phyloP scores from a whole-genome alignment of 2,888 invertebrate genomes.

The Latheticus oryzae region DNA sequence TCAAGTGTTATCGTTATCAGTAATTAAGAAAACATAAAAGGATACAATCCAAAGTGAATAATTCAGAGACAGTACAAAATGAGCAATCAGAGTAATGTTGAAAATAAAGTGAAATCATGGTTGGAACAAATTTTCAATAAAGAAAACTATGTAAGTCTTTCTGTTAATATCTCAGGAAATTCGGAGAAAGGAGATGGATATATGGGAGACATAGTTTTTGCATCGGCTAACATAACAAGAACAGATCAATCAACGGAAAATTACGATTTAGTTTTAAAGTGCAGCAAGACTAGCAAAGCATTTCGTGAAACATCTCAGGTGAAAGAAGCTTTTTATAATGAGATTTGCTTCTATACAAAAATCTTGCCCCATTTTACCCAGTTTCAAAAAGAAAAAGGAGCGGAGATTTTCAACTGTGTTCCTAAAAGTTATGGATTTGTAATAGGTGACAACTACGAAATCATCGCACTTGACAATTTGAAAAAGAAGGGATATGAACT shows the following conservation, averaged over 20 bases:
- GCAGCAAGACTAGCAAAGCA: conserved; percentile 26
- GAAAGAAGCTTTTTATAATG: conserved; percentile 42
- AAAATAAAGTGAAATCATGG: conserved; percentile 9
- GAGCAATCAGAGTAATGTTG: too few relatives aligned
- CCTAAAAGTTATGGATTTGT: conserved; percentile 43
- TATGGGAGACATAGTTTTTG: conserved; percentile 18
- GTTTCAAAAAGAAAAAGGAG: conserved; percentile 42
- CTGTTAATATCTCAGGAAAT: conserved; percentile 12
- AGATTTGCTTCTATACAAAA: conserved; percentile 51
- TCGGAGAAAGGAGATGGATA: conserved; percentile 18
- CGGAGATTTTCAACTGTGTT: conserved; percentile 37
- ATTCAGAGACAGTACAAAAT: too few relatives aligned
- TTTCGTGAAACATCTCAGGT: conserved; percentile 38
- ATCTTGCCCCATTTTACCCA: conserved; percentile 44
- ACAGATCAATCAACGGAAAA: conserved; percentile 34
- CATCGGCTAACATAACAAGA: neutral
- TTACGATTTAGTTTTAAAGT: conserved; percentile 30
- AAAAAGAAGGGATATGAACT: conserved; percentile 48
- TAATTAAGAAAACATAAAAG: too few relatives aligned
- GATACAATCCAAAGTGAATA: too few relatives aligned
- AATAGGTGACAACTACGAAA: conserved; percentile 24
- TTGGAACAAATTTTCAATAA: neutral
- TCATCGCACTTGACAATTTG: conserved; percentile 53
- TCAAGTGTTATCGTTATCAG: too few relatives aligned
- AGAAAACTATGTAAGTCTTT: neutral